Evolutionary conservation across 1,140 invertebrate genomes (phyloP).

Genomic region (Drosophila mojavensis): DNA sequence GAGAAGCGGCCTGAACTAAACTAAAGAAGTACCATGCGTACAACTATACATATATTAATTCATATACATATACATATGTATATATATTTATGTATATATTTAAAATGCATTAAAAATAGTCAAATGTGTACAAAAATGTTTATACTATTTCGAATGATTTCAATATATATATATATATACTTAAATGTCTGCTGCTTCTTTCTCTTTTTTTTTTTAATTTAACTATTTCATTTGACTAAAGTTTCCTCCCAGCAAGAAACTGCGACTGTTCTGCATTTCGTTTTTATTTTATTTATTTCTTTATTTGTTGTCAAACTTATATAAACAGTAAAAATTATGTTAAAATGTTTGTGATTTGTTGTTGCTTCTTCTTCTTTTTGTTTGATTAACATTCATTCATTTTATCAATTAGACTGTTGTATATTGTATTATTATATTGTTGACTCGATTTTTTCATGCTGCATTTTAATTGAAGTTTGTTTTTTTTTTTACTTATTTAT

Average conservation of each 20-base stretch:
- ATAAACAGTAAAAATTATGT: constrained; percentile 79
- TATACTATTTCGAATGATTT: constrained; percentile 60
- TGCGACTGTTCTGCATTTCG: constrained; percentile 23
- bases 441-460: constrained; percentile 52
- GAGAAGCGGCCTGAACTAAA: constrained; percentile 46
- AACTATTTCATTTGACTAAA: constrained; percentile 80
- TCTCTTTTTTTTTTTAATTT: constrained; percentile 54
- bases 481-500: constrained; percentile 21
- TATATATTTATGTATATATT: constrained; percentile 59
- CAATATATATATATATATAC: constrained; percentile 6
- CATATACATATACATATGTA: constrained; percentile 8
- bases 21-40: constrained; percentile 59
- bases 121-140: constrained; percentile 79
- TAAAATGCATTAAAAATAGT: constrained; percentile 81
- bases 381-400: constrained; percentile 72
- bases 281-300: constrained; percentile 20
- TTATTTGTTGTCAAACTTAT: constrained; percentile 61
- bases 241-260: constrained; percentile 41
- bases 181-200: constrained; percentile 17
- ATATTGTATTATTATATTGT: constrained; percentile 44
- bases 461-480: constrained; percentile 51
- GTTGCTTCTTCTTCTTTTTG: not conserved
- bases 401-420: constrained; percentile 59
- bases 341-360: constrained; percentile 71
- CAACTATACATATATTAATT: constrained; percentile 40